Evolutionary conservation across 2,888 invertebrate genomes (phyloP).

Genomic region (Rhyacophila evoluta): DNA sequence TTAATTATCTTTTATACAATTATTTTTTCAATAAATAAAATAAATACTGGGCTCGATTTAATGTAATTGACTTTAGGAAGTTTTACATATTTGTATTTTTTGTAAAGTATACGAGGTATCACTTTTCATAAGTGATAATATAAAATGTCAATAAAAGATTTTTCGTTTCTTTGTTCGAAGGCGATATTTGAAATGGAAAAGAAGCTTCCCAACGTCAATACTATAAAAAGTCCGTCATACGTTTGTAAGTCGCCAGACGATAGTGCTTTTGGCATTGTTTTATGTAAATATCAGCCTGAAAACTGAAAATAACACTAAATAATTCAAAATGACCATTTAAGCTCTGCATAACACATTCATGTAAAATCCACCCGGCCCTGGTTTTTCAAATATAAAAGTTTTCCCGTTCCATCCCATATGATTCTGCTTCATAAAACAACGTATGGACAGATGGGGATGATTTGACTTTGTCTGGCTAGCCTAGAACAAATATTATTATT

Average conservation of each 20-base stretch:
- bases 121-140: no score
- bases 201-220: no score
- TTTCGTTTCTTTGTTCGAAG: no score
- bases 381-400: constrained; percentile 22
- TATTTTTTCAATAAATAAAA: no score
- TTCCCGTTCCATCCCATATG: neutral
- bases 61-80: no score
- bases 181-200: no score
- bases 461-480: neutral
- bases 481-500: neutral
- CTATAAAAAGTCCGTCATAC: neutral
- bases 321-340: constrained; percentile 11
- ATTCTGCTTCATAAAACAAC: constrained; percentile 9
- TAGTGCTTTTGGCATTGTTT: neutral
- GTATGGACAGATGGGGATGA: constrained; percentile 9
- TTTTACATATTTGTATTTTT: no score
- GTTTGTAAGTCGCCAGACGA: neutral
- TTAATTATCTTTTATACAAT: no score
- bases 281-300: neutral
- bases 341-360: constrained; percentile 1
- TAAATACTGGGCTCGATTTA: no score
- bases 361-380: neutral
- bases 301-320: constrained; percentile 16
- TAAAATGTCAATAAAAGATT: no score
- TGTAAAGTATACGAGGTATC: no score